Conservation (phyloP, 2,113 vertebrate species). For the Onychostoma macrolepis region DNA sequence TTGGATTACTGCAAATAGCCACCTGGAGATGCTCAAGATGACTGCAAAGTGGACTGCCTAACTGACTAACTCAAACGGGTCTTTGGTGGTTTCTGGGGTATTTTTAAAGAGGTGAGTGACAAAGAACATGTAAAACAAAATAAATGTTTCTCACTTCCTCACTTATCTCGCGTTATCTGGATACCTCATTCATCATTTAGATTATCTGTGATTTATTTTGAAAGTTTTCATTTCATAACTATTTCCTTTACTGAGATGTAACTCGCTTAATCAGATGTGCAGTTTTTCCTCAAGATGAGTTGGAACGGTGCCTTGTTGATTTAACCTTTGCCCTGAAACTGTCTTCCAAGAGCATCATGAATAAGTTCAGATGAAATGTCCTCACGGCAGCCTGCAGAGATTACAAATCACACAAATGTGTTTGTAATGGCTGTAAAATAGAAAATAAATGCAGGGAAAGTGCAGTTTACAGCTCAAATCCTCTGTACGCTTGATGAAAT, state of each 20-base stretch:
- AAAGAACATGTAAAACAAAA: neutral
- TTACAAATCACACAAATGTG: conserved; percentile 55
- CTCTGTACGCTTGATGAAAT: conserved; percentile 58
- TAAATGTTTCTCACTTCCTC: neutral
- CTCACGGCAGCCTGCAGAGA: conserved; percentile 48
- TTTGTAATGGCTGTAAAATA: conserved; percentile 62
- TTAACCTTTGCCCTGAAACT: conserved; percentile 37
- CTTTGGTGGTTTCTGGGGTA: neutral
- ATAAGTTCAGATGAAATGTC: conserved; percentile 39
- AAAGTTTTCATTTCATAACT: neutral
- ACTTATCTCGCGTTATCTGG: neutral
- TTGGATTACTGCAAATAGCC: neutral
- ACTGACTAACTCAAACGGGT: neutral
- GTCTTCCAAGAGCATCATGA: conserved; percentile 34
- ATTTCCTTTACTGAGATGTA: conserved; percentile 5
- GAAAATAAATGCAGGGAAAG: conserved; percentile 61
- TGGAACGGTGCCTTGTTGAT: conserved; percentile 45
- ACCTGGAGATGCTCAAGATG: neutral
- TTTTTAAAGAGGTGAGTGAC: neutral
- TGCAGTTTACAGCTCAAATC: conserved; percentile 59
- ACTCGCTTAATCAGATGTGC: conserved; percentile 10
- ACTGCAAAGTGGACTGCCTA: neutral
- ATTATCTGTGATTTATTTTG: neutral
- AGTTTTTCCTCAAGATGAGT: conserved; percentile 27
- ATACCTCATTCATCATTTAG: neutral